Evolutionary conservation across 2,797 vertebrate genomes (phyloP).

Genomic region (Micromesistius poutassou): DNA sequence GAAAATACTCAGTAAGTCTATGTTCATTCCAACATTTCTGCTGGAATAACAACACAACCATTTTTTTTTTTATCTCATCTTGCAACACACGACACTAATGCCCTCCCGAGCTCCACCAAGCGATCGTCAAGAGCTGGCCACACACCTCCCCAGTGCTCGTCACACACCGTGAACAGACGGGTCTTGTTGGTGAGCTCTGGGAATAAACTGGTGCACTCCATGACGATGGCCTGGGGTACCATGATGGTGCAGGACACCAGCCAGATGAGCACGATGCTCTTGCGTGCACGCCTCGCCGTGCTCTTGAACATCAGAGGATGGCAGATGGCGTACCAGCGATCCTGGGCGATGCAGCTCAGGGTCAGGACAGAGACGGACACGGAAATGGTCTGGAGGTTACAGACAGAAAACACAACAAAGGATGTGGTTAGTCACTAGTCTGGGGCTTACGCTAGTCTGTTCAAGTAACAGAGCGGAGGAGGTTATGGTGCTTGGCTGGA

Average conservation of each 20-base stretch:
- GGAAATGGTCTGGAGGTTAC: conserved; percentile 84
- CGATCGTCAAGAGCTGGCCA: background rate
- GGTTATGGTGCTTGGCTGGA: background rate
- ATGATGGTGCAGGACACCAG: conserved; percentile 91
- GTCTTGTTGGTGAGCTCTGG: conserved; percentile 95
- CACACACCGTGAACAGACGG: conserved; percentile 92
- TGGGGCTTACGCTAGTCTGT: background rate
- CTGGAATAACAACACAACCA: background rate
- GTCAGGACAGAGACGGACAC: conserved; percentile 96
- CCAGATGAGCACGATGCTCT: conserved; percentile 93
- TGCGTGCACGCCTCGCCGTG: conserved; percentile 88
- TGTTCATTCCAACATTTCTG: background rate
- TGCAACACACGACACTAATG: background rate
- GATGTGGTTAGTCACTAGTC: background rate
- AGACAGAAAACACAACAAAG: conserved; percentile 30
- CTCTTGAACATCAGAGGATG: conserved; percentile 98
- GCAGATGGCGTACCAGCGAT: conserved; percentile 98
- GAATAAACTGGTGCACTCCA: conserved; percentile 89
- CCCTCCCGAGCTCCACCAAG: background rate
- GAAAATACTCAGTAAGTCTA: too few relatives aligned
- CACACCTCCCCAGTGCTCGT: conserved; percentile 91
- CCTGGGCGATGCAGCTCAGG: conserved; percentile 93
- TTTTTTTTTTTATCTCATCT: background rate
- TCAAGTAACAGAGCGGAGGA: background rate
- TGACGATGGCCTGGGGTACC: conserved; percentile 94